Evolutionary conservation across 1,140 invertebrate species (phyloP).

Genomic region (Ephestia elutella): DNA sequence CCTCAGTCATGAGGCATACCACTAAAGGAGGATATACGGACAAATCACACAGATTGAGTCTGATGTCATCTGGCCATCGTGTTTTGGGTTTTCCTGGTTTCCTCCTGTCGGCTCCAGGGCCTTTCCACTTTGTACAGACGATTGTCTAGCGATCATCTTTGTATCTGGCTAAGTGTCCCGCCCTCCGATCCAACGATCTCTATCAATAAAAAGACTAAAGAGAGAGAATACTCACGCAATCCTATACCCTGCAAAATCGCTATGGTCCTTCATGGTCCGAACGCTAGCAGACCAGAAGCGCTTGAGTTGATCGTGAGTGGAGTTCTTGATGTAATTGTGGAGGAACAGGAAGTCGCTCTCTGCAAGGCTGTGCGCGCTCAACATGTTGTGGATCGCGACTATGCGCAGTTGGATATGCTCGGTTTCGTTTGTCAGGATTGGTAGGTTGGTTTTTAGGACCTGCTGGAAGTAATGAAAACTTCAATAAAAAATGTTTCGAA

Average conservation of each 20-base stretch:
- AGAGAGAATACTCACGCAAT: constrained; percentile 46
- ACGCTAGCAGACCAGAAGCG: constrained; percentile 83
- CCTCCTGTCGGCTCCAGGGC: too few species aligned
- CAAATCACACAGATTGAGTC: too few species aligned
- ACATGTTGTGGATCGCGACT: constrained; percentile 77
- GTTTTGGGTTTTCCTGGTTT: too few species aligned
- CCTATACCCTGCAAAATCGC: constrained; percentile 44
- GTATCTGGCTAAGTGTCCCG: too few species aligned
- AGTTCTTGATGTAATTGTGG: constrained; percentile 80
- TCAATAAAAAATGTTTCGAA: too few species aligned
- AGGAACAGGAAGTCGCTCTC: constrained; percentile 79
- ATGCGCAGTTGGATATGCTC: constrained; percentile 81
- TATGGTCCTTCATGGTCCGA: constrained; percentile 78
- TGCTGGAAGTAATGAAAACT: constrained; percentile 15
- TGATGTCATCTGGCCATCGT: too few species aligned
- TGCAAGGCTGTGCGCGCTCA: constrained; percentile 77
- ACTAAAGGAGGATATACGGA: too few species aligned
- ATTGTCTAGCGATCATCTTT: too few species aligned
- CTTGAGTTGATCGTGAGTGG: constrained; percentile 78
- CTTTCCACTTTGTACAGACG: too few species aligned
- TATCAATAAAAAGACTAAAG: too few species aligned
- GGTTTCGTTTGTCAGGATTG: constrained; percentile 79
- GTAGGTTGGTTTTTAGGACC: constrained; percentile 70
- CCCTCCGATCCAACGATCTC: too few species aligned
- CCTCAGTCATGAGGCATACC: too few species aligned